These are phyloP conservation scores for Poeciliopsis presidionis DNA, from an alignment of 2,797 vertebrate species.

Conservation along the genomic window DNA sequence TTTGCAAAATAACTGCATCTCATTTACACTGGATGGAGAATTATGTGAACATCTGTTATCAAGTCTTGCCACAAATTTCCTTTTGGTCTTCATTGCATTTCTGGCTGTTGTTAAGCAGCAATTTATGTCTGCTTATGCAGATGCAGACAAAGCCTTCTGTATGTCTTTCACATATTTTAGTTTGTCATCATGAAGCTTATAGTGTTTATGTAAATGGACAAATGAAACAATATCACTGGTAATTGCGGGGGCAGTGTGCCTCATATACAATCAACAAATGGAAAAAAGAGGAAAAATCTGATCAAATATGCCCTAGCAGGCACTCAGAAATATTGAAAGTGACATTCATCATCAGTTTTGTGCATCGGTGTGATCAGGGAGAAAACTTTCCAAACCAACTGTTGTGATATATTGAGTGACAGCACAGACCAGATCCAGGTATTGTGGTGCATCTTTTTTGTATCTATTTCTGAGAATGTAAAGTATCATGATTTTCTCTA, in stretches of 20 bases:
- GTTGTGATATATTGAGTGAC: background rate
- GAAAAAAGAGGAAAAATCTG: background rate
- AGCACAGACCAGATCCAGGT: background rate
- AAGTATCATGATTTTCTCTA: background rate
- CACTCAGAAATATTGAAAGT: background rate
- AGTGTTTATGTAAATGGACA: background rate
- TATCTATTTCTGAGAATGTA: background rate
- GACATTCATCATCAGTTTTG: background rate
- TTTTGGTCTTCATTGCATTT: background rate
- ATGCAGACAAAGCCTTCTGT: background rate
- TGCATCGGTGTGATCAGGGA: background rate
- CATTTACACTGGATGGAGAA: background rate
- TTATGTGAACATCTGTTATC: background rate
- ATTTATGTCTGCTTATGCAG: background rate
- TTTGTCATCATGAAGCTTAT: background rate
- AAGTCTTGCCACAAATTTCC: background rate
- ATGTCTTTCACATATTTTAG: background rate
- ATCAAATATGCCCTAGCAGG: background rate
- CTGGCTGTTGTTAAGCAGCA: background rate
- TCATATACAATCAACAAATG: background rate
- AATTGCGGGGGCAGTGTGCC: background rate
- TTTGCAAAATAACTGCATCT: background rate
- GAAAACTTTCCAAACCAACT: background rate
- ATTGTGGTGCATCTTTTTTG: background rate
- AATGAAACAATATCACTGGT: background rate